Evolutionary conservation across 1,140 invertebrate species (phyloP).

Genomic region (Megalonaias nervosa): DNA sequence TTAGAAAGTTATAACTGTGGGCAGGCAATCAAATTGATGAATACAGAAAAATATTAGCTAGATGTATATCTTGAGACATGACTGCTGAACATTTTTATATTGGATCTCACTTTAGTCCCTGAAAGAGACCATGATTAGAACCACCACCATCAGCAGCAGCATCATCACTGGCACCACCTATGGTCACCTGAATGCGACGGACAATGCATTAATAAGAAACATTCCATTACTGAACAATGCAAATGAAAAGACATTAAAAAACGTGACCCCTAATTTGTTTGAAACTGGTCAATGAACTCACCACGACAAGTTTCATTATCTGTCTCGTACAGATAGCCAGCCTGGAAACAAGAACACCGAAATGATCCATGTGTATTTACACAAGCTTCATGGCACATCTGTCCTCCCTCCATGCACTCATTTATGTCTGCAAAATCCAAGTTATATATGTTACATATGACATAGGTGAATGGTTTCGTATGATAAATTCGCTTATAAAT

Average conservation of each 20-base stretch:
- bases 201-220: too few species aligned
- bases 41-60: too few species aligned
- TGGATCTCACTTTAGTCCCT: too few species aligned
- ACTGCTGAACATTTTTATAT: too few species aligned
- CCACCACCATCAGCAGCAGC: too few species aligned
- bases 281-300: constrained; percentile 33
- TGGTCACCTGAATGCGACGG: too few species aligned
- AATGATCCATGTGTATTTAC: constrained; percentile 77
- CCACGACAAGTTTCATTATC: constrained; percentile 71
- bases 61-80: too few species aligned
- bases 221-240: neutral
- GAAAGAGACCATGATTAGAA: too few species aligned
- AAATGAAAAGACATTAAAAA: neutral
- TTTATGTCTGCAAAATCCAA: constrained; percentile 41
- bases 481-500: neutral
- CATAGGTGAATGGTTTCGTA: neutral
- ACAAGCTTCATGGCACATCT: constrained; percentile 73
- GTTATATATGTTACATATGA: neutral
- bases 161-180: too few species aligned
- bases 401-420: constrained; percentile 47
- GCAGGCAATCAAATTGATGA: too few species aligned
- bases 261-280: neutral
- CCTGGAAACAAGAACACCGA: constrained; percentile 41
- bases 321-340: constrained; percentile 60
- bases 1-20: too few species aligned